phyloP scores from a whole-genome alignment of 2,888 invertebrate genomes.

The Lycia hirtaria region DNA sequence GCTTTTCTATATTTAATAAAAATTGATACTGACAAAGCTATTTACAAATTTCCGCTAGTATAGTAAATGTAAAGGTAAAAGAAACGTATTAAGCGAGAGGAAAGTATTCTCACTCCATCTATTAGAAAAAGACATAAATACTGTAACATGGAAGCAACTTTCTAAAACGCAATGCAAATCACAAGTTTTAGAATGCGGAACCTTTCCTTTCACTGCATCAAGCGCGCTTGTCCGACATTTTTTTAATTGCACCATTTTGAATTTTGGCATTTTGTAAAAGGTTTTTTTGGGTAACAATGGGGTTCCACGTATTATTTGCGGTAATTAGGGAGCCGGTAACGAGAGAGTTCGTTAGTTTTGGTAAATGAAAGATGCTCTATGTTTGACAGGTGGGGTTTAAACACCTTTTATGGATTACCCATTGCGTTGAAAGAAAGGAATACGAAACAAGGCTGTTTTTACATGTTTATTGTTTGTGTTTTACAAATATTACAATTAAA shows the following conservation, averaged over 20 bases:
- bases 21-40: too few relatives aligned
- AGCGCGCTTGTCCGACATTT: constrained; percentile 46
- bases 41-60: too few relatives aligned
- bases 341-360: constrained; percentile 60
- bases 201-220: not conserved
- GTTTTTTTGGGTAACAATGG: constrained; percentile 74
- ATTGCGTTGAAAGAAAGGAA: too few relatives aligned
- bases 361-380: constrained; percentile 38
- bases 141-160: not conserved
- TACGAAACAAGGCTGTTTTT: too few relatives aligned
- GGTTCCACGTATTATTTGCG: constrained; percentile 72
- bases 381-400: constrained; percentile 19
- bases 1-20: too few relatives aligned
- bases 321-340: constrained; percentile 80
- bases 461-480: too few relatives aligned
- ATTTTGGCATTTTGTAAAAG: constrained; percentile 66
- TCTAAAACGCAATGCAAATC: not conserved
- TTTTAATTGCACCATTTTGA: constrained; percentile 67
- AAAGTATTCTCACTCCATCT: too few relatives aligned
- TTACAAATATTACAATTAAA: too few relatives aligned
- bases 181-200: constrained; percentile 8
- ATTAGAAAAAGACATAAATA: not conserved
- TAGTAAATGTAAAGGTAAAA: too few relatives aligned
- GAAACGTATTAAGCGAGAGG: too few relatives aligned
- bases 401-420: too few relatives aligned